phyloP scores from a whole-genome alignment of 2,113 vertebrate species.

The Oceanodroma tethys region DNA sequence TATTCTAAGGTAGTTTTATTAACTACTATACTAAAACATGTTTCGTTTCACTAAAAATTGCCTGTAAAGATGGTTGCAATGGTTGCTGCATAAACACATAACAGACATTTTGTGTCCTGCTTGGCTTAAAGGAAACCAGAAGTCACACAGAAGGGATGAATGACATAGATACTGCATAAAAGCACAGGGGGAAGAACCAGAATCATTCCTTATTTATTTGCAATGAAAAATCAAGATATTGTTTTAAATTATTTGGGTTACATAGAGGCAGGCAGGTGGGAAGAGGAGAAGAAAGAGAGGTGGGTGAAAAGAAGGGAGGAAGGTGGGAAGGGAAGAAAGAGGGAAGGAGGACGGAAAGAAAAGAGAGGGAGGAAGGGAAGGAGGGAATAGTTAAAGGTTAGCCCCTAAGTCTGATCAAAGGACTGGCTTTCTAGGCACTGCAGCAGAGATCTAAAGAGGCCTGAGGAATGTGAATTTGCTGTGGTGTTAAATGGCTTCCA shows the following conservation, averaged over 20 bases:
- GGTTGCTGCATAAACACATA: not conserved
- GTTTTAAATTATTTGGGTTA: not conserved
- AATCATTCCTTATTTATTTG: not conserved
- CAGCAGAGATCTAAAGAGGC: not conserved
- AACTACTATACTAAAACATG: not conserved
- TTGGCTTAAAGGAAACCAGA: not conserved
- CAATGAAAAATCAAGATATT: not conserved
- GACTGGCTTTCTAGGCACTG: not conserved
- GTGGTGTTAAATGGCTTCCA: constrained; percentile 12
- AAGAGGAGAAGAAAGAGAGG: not conserved
- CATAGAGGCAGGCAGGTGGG: not conserved
- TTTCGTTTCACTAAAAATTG: not conserved
- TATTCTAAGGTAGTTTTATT: not conserved
- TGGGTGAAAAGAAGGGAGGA: not conserved
- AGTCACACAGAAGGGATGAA: not conserved
- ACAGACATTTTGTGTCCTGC: not conserved
- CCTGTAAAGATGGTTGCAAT: not conserved
- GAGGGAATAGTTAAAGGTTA: not conserved
- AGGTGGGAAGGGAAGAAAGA: not conserved
- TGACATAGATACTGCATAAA: not conserved
- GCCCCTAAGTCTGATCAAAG: not conserved
- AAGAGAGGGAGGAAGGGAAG: not conserved
- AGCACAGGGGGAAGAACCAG: not conserved
- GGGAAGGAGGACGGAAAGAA: not conserved
- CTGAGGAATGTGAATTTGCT: not conserved